phyloP scores from a whole-genome alignment of 2,113 vertebrate genomes.

The Psilopogon haemacephalus region DNA sequence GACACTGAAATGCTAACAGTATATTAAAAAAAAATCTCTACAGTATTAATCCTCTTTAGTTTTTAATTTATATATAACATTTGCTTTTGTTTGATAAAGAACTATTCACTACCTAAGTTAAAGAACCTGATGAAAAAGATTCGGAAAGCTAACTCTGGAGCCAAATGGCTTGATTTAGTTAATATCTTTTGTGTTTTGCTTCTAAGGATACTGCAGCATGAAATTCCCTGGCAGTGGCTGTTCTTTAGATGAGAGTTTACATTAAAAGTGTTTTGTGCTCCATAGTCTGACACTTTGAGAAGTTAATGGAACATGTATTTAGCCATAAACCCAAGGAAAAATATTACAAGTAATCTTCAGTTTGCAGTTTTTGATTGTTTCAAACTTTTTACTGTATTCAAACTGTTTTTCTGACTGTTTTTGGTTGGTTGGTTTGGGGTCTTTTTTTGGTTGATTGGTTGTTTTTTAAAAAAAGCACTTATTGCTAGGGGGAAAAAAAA shows the following conservation, averaged over 20 bases:
- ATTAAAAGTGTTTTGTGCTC: neutral
- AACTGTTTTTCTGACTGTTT: neutral
- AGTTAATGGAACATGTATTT: neutral
- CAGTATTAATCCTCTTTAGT: neutral
- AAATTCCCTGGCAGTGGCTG: neutral
- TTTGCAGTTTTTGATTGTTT: neutral
- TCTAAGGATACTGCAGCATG: neutral
- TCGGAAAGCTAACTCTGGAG: neutral
- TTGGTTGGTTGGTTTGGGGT: too few relatives aligned
- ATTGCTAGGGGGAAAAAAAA: neutral
- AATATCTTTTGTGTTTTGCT: neutral
- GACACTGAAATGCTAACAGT: neutral
- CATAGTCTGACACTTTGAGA: neutral
- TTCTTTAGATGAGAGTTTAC: neutral
- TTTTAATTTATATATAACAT: neutral
- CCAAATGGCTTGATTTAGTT: neutral
- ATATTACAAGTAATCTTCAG: neutral
- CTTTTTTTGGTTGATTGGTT: too few relatives aligned
- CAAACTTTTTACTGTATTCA: neutral
- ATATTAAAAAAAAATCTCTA: neutral
- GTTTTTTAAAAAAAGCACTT: neutral
- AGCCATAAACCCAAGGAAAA: neutral
- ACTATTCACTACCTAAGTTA: neutral
- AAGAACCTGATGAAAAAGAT: neutral
- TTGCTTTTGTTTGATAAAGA: neutral